These are phyloP conservation scores for Sphyrna mokarran DNA, from an alignment of 2,113 vertebrate species.

Conservation along the genomic window DNA sequence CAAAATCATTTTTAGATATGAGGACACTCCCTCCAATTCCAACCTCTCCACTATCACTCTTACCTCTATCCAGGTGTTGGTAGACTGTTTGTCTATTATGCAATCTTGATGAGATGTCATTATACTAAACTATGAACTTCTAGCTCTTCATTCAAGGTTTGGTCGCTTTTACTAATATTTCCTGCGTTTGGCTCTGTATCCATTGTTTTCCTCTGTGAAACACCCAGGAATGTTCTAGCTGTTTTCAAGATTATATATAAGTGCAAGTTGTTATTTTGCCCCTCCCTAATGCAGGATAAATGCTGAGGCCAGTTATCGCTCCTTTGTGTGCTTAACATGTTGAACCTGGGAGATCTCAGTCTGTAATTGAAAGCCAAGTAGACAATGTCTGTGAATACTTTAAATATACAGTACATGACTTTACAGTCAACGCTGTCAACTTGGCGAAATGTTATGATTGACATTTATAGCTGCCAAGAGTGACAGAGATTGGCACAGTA, in stretches of 20 bases:
- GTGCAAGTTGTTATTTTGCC: background rate
- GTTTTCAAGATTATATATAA: background rate
- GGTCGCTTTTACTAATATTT: background rate
- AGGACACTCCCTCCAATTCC: background rate
- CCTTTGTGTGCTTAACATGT: background rate
- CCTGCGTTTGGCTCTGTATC: background rate
- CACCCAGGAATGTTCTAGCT: background rate
- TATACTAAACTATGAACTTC: background rate
- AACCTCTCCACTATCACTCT: background rate
- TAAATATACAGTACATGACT: background rate
- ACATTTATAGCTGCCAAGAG: background rate
- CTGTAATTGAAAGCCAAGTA: background rate
- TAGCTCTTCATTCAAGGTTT: background rate
- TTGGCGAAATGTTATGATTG: background rate
- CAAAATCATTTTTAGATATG: background rate
- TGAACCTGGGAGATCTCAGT: background rate
- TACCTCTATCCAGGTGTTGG: background rate
- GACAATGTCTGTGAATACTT: background rate
- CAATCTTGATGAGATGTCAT: background rate
- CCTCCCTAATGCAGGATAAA: background rate
- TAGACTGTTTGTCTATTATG: background rate
- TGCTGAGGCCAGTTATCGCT: background rate
- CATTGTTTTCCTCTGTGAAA: background rate
- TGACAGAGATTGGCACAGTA: background rate
- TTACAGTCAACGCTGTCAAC: background rate